phyloP scores from a whole-genome alignment of 2,113 vertebrate species.

The Podarcis raffonei region DNA sequence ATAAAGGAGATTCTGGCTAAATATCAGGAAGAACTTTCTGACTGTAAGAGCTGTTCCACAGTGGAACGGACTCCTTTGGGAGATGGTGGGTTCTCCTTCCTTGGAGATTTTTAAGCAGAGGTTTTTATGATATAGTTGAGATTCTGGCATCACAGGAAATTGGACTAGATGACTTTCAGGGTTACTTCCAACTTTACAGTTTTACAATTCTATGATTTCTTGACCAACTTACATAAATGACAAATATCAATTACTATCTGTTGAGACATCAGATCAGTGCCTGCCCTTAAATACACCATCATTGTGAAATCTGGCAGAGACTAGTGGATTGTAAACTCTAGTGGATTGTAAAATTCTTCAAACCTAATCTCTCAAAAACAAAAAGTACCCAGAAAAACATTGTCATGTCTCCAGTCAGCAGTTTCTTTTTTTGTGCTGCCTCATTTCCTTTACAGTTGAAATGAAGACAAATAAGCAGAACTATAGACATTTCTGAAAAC shows the following conservation, averaged over 20 bases:
- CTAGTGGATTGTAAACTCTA: constrained; percentile 20
- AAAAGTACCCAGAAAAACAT: constrained; percentile 58
- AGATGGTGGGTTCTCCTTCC: no score
- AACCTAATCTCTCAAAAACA: constrained; percentile 33
- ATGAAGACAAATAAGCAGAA: constrained; percentile 31
- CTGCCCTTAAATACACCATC: constrained; percentile 14
- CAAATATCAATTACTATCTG: neutral
- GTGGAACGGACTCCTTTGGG: no score
- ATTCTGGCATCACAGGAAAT: no score
- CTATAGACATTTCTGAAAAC: neutral
- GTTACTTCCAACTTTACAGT: neutral
- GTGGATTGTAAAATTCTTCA: neutral
- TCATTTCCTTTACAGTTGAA: constrained; percentile 54
- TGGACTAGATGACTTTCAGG: no score
- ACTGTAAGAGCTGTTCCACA: no score
- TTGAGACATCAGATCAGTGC: neutral
- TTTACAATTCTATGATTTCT: no score
- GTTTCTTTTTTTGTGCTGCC: constrained; percentile 51
- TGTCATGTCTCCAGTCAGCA: constrained; percentile 49
- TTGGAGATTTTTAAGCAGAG: no score
- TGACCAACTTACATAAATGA: neutral
- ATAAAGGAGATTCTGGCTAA: no score
- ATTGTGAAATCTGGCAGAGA: constrained; percentile 31
- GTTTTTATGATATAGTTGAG: no score
- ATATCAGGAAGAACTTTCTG: no score